Evolutionary conservation across 1,140 invertebrate species (phyloP), one percentile per base, ranked within the genome.

Genomic region (Bombus balteatus): DNA sequence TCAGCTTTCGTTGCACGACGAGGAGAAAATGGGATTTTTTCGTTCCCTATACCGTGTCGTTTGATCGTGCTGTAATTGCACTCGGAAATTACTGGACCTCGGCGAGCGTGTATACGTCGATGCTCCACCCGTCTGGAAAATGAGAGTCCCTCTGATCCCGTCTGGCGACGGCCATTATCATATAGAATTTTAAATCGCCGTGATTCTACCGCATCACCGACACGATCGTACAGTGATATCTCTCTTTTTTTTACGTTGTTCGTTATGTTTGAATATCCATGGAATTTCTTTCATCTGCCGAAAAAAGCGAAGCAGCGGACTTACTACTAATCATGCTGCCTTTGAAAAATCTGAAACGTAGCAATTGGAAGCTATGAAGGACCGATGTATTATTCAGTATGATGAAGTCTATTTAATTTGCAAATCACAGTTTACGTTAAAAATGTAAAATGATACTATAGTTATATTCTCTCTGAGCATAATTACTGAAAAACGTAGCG

Each of bases 11-110:
- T 53, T 57, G 34, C 57, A 34, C 65, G 41, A 22, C 68, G 74
- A 32, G 39, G 66, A 9, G 70, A 57, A 88, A 89, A 87, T 86
- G 71, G 77, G 68, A 62, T 62, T 65, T 87, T 81, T 86, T 82
- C 57, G 37, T 12, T 77, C 47, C 28, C n/a, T 12, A 4, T 12
- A 57, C 6, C 70, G 41, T 79, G 79, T 80, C 79, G 79, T 89
- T 87, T 81, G 88, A 89, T 89, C 87, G 59, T 77, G 59, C n/a
- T 72, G 76, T 89, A 89, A 89, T 87, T 89, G 72, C 88, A 39
- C 84, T 85, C 59, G 79, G 71, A 81, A 89, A 89, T 89, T 86
- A 88, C 65, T 37, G 70, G 43, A 47, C 22, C 41, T 9, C 66
- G 34, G 28, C 62, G n/a, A 34, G 43, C 66, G 65, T 43, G 59